Evolutionary conservation across 2,113 vertebrate species (phyloP).

Genomic region (Solea senegalensis): DNA sequence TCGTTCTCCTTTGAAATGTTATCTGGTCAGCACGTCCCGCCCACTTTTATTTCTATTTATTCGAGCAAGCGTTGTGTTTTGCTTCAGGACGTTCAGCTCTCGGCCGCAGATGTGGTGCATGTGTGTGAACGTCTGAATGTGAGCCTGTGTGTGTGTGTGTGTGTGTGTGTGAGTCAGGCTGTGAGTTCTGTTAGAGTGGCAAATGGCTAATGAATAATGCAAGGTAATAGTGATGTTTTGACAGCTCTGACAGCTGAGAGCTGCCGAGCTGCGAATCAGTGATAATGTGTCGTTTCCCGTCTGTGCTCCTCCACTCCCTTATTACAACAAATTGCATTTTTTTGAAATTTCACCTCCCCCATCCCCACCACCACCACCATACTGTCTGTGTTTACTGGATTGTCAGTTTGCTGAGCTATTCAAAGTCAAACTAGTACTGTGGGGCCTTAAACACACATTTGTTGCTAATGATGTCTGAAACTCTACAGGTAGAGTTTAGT

Average conservation of each 20-base stretch:
- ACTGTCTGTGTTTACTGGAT: constrained; percentile 1
- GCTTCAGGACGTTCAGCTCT: constrained; percentile 56
- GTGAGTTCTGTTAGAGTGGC: constrained; percentile 51
- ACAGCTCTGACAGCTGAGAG: constrained; percentile 81
- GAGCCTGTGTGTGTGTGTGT: constrained; percentile 7
- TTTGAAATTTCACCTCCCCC: constrained; percentile 49
- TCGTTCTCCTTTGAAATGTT: constrained; percentile 31
- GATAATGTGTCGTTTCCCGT: constrained; percentile 77
- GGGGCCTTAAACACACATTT: too few species aligned
- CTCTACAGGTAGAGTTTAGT: too few species aligned
- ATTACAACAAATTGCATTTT: constrained; percentile 72
- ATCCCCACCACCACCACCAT: constrained; percentile 3
- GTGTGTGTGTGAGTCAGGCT: constrained; percentile 19
- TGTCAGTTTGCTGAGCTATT: constrained; percentile 16
- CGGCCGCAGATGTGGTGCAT: constrained; percentile 11
- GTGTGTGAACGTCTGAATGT: constrained; percentile 17
- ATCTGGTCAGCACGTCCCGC: constrained; percentile 49
- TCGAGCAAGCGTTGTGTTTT: constrained; percentile 23
- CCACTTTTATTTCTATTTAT: constrained; percentile 39
- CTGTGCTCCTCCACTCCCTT: constrained; percentile 75
- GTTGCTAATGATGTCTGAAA: too few species aligned
- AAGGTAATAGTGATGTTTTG: constrained; percentile 80
- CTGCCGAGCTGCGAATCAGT: constrained; percentile 72
- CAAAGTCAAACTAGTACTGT: constrained; percentile 11
- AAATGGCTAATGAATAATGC: constrained; percentile 85